Evolutionary conservation across 2,888 invertebrate genomes (phyloP), one percentile per base, ranked within the genome.

Genomic region (Parasteatoda lunata): DNA sequence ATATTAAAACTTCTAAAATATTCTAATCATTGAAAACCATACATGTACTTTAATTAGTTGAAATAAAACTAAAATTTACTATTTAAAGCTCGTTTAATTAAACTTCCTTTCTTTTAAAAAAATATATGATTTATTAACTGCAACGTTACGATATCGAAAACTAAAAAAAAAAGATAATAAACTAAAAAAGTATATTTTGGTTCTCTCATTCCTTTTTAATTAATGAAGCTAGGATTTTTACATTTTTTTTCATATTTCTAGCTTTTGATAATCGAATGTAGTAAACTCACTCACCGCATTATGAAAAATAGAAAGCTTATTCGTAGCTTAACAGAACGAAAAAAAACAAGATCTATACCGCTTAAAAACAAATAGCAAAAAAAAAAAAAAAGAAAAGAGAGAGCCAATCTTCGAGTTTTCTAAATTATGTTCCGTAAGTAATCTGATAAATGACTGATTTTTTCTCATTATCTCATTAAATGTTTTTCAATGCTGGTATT

Each of bases 251-350:
- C 64, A 72, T 72, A 72, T 45, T 72, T 59, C 49, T 72, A 13
- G 64, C 65, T 72, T 72, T 77, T 77, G 52, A n/a, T 72, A 72
- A 80, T 65, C 79, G 65, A 79, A 79, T 79, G n/a, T 69, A 69
- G 45, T n/a, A 51, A 9, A 69, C 45, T 54, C 51, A 69, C 69
- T 69, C 69, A 77, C 52, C 54, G 51, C 11, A n/a, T 66, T 49
- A 48, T 68, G 49, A 69, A 77, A 76, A 66, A 52, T 69, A 52
- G n/a, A n/a, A 8, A 69, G 6, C 51, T 77, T 54, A 5, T 51
- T 45, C 47, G 6, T 52, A 68, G 30, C 52, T 30, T 30, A 68
- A 30, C 68, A 52, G 45, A 77, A 69, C 49, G 45, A 52, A 52
- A 45, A 69, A 77, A 47, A 75, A n/a, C 45, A 45, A 45, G 54